These are phyloP conservation scores for Ellobium chinense DNA, from an alignment of 2,888 invertebrate species.

Conservation along the genomic window DNA sequence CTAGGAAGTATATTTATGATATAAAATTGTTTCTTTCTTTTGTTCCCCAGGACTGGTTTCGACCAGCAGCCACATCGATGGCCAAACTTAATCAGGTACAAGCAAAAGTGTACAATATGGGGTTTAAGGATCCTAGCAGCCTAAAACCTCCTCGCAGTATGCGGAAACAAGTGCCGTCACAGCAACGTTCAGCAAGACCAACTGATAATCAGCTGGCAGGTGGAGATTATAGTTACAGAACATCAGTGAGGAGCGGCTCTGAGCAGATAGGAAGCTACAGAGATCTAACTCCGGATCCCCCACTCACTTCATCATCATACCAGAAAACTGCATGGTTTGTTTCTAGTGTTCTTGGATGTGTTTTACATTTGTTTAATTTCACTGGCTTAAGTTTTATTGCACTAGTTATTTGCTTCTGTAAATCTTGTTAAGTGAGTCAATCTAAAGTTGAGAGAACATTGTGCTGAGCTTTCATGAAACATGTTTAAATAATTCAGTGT, in stretches of 20 bases:
- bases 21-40: neutral
- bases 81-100: conserved; percentile 67
- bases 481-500: too few relatives aligned
- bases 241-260: neutral
- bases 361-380: too few relatives aligned
- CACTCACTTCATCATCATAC: neutral
- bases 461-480: too few relatives aligned
- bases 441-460: too few relatives aligned
- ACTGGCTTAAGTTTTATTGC: too few relatives aligned
- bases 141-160: conserved; percentile 56
- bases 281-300: neutral
- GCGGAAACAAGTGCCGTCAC: neutral
- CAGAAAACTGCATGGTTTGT: neutral
- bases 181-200: neutral
- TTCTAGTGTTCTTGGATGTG: neutral
- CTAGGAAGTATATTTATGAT: too few relatives aligned
- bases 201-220: neutral
- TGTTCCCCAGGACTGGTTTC: conserved; percentile 65
- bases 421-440: too few relatives aligned
- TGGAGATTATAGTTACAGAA: neutral
- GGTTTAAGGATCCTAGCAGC: conserved; percentile 57
- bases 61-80: conserved; percentile 61
- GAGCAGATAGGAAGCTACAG: neutral
- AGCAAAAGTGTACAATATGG: conserved; percentile 69
- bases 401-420: too few relatives aligned